Evolutionary conservation across 2,888 invertebrate genomes (phyloP).

Genomic region (Coelinius sp.): DNA sequence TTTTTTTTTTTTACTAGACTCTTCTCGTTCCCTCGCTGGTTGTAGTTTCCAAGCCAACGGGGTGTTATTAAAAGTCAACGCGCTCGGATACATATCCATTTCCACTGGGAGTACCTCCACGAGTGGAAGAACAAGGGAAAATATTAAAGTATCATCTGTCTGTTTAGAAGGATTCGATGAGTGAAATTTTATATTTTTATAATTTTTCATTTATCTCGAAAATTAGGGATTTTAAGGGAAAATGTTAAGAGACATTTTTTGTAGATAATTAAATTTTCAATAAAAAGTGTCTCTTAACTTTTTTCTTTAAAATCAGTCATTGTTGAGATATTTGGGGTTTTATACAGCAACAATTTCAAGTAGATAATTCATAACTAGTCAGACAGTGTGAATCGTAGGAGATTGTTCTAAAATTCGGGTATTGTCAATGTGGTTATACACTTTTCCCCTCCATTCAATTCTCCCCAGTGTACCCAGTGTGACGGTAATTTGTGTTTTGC

Average conservation of each 20-base stretch:
- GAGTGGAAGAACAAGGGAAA: no score
- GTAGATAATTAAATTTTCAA: no score
- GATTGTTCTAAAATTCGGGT: not conserved
- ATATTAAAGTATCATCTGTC: no score
- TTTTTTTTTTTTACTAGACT: no score
- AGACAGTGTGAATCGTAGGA: not conserved
- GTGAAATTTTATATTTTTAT: no score
- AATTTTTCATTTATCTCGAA: no score
- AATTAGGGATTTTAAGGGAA: no score
- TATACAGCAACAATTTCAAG: not conserved
- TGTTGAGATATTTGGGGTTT: not conserved
- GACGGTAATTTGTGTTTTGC: constrained; percentile 61
- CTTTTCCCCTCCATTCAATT: not conserved
- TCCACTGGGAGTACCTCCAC: constrained; percentile 10
- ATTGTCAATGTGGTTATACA: constrained; percentile 48
- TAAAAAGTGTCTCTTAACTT: no score
- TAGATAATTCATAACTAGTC: not conserved
- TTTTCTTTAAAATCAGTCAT: no score
- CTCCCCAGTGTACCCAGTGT: constrained; percentile 18
- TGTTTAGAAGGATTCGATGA: no score
- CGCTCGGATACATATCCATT: constrained; percentile 32
- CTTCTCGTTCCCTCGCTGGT: no score
- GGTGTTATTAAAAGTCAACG: constrained; percentile 25
- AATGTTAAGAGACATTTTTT: no score
- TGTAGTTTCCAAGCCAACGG: constrained; percentile 14